Base-by-base conservation (phyloP, 2,888 invertebrate species). In the Agrochola litura region DNA sequence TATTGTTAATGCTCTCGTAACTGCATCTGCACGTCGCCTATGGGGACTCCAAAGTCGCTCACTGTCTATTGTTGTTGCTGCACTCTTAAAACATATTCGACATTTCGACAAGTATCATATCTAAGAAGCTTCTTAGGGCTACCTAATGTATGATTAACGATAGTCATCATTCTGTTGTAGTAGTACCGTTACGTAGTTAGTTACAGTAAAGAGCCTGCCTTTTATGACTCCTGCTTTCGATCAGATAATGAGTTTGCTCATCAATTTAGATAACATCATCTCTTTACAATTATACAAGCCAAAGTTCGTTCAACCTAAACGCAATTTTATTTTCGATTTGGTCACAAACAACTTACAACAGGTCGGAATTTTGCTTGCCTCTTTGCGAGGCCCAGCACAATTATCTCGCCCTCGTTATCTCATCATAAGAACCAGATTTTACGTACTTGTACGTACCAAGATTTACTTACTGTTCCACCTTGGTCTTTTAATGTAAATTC, bases 221-320 rank as follows among this genome's bases (percentile, higher is more conserved):
- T 64, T 56, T 16, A 25, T 30, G n/a, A 58, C 22, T 2, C 16
- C 5, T 77, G 43, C 10, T 46, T 22, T 37, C 46, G 9, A 52
- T 60, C 4, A 6, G 16, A 54, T 72, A 12, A 22, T 37, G 6
- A 60, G 6, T 19, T 46, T 22, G n/a, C 5, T n/a, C n/a, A 66
- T 60, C 9, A 25, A 49, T 65, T 43, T 52, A 14, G 12, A 16
- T 25, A 9, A 58, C 30, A 43, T 65, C 19, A 19, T 14, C 30
- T 65, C 12, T 69, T 77, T 65, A 8, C 30, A 54, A 54, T 52
- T 19, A 9, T 58, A 30, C n/a, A n/a, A n/a, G 12, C 19, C 41
- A 19, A 66, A 63, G 56, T 74, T 79, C 63, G 12, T 79, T 79
- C 30, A 56, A 22, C 4, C 14, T 52, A 41, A 37, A 60, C 14